These are phyloP conservation scores for Amblyteles armatorius DNA, from an alignment of 2,888 invertebrate genomes.

Conservation along the genomic window DNA sequence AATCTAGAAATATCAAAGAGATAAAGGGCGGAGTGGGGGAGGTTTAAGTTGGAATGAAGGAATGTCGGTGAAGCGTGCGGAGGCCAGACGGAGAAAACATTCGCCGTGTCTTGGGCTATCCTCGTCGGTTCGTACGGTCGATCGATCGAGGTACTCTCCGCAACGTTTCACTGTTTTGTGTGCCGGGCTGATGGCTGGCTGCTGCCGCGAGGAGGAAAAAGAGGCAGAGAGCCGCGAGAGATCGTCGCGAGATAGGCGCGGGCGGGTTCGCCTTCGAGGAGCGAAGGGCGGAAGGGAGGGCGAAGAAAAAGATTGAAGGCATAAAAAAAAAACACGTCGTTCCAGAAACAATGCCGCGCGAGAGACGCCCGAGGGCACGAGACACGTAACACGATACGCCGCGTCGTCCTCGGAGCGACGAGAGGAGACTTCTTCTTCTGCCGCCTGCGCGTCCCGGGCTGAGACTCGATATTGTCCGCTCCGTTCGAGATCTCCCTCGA, in stretches of 20 bases:
- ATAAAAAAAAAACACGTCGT: slow-evolving; percentile 27
- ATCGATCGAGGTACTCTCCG: slow-evolving; percentile 64
- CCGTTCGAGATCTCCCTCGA: slow-evolving; percentile 33
- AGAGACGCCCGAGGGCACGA: slow-evolving; percentile 51
- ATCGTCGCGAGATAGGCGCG: slow-evolving; percentile 63
- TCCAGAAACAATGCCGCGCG: slow-evolving; percentile 58
- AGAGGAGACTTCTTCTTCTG: slow-evolving; percentile 33
- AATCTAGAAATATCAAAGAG: slow-evolving; percentile 36
- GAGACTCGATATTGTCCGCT: not conserved
- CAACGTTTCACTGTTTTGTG: slow-evolving; percentile 29
- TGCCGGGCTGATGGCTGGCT: slow-evolving; percentile 10
- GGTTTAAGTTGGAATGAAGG: slow-evolving; percentile 40
- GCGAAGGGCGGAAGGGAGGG: slow-evolving; percentile 40
- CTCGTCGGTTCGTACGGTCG: slow-evolving; percentile 48
- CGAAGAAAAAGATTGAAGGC: slow-evolving; percentile 40
- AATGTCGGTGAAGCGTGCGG: slow-evolving; percentile 56
- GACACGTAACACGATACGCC: slow-evolving; percentile 64
- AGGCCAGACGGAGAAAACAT: slow-evolving; percentile 43
- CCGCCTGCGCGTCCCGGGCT: not conserved
- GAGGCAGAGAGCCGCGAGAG: slow-evolving; percentile 51
- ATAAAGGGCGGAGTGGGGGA: slow-evolving; percentile 11
- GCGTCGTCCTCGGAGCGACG: slow-evolving; percentile 57
- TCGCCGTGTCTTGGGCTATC: slow-evolving; percentile 32
- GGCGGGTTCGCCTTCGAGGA: slow-evolving; percentile 54
- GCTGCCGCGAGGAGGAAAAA: slow-evolving; percentile 8